phyloP scores from a whole-genome alignment of 2,888 invertebrate genomes.

The Metellina segmentata region DNA sequence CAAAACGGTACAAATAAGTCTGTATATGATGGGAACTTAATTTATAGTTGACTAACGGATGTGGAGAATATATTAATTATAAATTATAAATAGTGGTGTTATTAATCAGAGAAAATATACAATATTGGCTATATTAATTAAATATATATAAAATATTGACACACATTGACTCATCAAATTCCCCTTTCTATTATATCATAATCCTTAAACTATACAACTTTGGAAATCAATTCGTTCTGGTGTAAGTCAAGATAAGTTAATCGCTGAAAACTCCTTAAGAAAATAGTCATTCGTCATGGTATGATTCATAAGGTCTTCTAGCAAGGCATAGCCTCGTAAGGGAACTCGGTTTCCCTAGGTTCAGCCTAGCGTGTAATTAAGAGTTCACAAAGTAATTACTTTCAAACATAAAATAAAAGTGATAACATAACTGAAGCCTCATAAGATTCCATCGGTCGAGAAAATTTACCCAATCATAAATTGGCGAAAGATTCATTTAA shows the following conservation, averaged over 20 bases:
- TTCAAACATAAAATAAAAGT: neutral
- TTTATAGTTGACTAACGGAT: too few relatives aligned
- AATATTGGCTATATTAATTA: too few relatives aligned
- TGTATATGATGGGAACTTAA: too few relatives aligned
- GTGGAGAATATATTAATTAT: too few relatives aligned
- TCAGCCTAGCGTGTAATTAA: neutral
- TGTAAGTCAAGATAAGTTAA: neutral
- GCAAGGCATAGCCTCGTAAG: neutral
- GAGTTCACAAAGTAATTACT: neutral
- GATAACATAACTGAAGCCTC: neutral
- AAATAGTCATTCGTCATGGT: neutral
- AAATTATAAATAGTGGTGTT: too few relatives aligned
- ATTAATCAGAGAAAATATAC: too few relatives aligned
- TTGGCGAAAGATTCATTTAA: neutral
- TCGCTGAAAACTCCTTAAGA: neutral
- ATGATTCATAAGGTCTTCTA: neutral
- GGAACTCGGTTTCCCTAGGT: neutral
- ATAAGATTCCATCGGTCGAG: neutral
- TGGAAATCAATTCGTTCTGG: too few relatives aligned
- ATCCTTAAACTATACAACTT: too few relatives aligned
- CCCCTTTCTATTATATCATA: too few relatives aligned
- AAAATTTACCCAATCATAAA: neutral
- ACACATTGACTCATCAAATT: too few relatives aligned
- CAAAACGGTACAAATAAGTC: too few relatives aligned
- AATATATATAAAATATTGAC: too few relatives aligned